These are phyloP conservation scores for Clarias pachynema DNA, from an alignment of 2,797 vertebrate genomes.

Conservation along the genomic window DNA sequence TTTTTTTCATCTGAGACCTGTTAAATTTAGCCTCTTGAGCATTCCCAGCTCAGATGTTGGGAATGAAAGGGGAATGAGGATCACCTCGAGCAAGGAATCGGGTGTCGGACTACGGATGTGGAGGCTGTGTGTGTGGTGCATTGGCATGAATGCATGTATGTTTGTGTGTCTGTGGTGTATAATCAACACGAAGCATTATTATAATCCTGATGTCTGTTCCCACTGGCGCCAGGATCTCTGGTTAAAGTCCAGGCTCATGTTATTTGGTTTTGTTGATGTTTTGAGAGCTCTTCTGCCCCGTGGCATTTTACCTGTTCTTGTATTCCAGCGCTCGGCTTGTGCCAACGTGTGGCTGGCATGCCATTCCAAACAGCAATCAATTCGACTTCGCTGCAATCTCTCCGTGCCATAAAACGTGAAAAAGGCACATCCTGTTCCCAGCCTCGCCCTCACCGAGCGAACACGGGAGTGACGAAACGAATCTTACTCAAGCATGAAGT, in stretches of 20 bases:
- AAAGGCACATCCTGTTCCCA: not conserved
- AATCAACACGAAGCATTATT: slow-evolving; percentile 28
- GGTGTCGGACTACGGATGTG: not conserved
- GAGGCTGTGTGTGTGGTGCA: slow-evolving; percentile 6
- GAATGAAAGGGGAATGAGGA: not conserved
- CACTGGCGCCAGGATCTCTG: slow-evolving; percentile 31
- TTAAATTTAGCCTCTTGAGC: not conserved
- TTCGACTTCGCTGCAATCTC: not conserved
- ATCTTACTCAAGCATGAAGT: slow-evolving; percentile 24
- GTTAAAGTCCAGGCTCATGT: slow-evolving; percentile 22
- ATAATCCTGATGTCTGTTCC: slow-evolving; percentile 26
- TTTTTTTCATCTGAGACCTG: not conserved
- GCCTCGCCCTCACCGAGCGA: not conserved
- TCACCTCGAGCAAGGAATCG: not conserved
- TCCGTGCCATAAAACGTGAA: not conserved
- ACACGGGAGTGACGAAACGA: slow-evolving; percentile 19
- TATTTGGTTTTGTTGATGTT: slow-evolving; percentile 35
- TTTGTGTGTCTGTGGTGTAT: slow-evolving; percentile 7
- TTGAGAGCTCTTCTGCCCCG: slow-evolving; percentile 22
- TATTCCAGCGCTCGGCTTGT: slow-evolving; percentile 25
- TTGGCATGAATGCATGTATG: not conserved
- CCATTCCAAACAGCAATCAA: slow-evolving; percentile 35
- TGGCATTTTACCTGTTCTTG: slow-evolving; percentile 15
- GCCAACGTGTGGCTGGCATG: slow-evolving; percentile 29
- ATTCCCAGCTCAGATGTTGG: not conserved